Base-by-base conservation (phyloP, 2,797 vertebrate genomes). In the Yasuhikotakia modesta region DNA sequence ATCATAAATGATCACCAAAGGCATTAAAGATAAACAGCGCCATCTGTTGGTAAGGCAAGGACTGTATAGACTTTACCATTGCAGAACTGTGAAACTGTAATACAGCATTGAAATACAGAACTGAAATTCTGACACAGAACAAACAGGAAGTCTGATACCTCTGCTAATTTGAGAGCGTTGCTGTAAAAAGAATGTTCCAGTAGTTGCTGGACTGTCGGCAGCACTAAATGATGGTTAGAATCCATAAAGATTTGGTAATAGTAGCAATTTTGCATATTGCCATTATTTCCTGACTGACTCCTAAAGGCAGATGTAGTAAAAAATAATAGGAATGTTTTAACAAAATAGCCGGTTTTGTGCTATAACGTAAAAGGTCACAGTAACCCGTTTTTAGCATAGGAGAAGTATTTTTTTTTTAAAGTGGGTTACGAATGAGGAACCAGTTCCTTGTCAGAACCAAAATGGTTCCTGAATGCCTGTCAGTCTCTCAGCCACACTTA, bases 241-340 rank as follows among this genome's bases (percentile, higher is more conserved):
- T 94, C 93, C 87, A 93, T 83, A 83, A 94, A 93, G 72, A 94
- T 94, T 87, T 94, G 93, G 30, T 94, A 94, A 81, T 88, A 93
- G 87, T 91, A 94, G 67, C 91, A 91, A 19, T 90, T 91, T 87
- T 94, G 91, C 32, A 91, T 89, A 79, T 90, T 88, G 21, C 89
- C 89, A 0, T 88, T 88, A 48, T 87, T 87, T 0, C 79, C 87
- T 1, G 85, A 81, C 17, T 87, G 91, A 66, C 89, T 92, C 48
- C 24, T 63, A 12, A 66, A 21, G 72, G 19, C 16, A 80, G 48
- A 12, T 39, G 12, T 11, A 2, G 67, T 63, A 21, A 64, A 6
- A n/a, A n/a, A 68, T 21, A n/a, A n/a, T n/a, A n/a, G n/a, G n/a
- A n/a, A n/a, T n/a, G n/a, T n/a, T n/a, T n/a, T n/a, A n/a, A n/a